These are phyloP conservation scores for Congeria kusceri DNA, from an alignment of 2,888 invertebrate genomes.

Conservation along the genomic window DNA sequence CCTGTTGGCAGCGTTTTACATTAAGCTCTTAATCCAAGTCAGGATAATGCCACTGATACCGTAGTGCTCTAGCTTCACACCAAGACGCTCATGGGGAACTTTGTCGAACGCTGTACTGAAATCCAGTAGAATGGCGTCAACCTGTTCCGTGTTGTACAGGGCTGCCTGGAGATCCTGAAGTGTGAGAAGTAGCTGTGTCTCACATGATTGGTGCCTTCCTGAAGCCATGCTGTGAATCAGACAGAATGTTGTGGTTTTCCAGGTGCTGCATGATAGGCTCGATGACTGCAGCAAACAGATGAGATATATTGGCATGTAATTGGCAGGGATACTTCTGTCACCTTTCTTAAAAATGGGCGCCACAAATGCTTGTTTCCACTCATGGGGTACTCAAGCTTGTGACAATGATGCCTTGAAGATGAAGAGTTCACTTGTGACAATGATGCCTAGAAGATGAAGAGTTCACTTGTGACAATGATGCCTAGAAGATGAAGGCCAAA, in stretches of 20 bases:
- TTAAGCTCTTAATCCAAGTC: slow-evolving; percentile 48
- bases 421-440: no score
- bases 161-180: no score
- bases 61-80: no score
- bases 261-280: slow-evolving; percentile 44
- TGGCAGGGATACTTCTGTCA: no score
- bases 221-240: slow-evolving; percentile 51
- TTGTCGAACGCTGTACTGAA: slow-evolving; percentile 16
- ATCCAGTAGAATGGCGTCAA: slow-evolving; percentile 57
- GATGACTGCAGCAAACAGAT: slow-evolving; percentile 44
- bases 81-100: no score
- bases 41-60: not conserved
- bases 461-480: no score
- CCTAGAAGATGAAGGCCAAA: no score
- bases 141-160: slow-evolving; percentile 31
- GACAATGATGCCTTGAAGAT: no score
- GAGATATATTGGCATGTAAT: slow-evolving; percentile 42
- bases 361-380: not conserved
- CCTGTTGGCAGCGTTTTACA: slow-evolving; percentile 21
- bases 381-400: slow-evolving; percentile 8
- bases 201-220: slow-evolving; percentile 39
- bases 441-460: no score
- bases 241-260: slow-evolving; percentile 35
- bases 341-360: no score
- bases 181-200: slow-evolving; percentile 53